Evolutionary conservation across 2,113 vertebrate species (phyloP), one percentile per base, ranked within the genome.

Genomic region (Colius striatus): DNA sequence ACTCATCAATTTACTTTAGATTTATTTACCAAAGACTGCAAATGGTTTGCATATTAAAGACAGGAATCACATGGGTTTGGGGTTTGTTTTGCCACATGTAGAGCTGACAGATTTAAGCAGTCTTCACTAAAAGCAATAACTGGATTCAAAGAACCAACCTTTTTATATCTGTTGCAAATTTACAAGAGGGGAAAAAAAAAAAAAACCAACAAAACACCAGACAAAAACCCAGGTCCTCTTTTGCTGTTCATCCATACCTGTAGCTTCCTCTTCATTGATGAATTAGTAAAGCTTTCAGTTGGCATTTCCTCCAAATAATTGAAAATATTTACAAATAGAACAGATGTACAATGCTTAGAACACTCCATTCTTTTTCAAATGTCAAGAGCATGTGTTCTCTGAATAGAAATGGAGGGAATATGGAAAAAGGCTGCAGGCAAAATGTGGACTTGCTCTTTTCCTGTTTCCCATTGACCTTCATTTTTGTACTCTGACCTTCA

Each of bases 71-170:
- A 41, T 41, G 38, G 38, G 38, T 85, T 91, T 96, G 96, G 38
- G 38, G 38, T 85, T 91, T 96, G 96, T 97, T 71, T 77, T 87
- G 84, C 60, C 70, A 55, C 88, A 89, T 68, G 96, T 78, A 97
- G 90, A 87, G 87, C 47, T 73, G 90, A 95, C 75, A 62, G 92
- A 89, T 95, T 97, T 92, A 97, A 95, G 54, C 79, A 91, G 53
- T 86, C 26, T 62, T 71, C 26, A 81, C 89, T 97, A 82, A 98
- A 98, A 94, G 90, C 87, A 88, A 77, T 76, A 72, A 95, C 53
- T 57, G 67, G 62, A 92, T 96, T 96, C 53, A 94, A 54, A 30
- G 58, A 72, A 91, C 47, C 66, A 63, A 95, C 93, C 26, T 51
- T 84, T 96, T 94, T 73, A 70, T 71, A 84, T 72, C 78, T 91